phyloP scores from a whole-genome alignment of 2,113 vertebrate genomes.

The Anarhynchus alexandrinus region DNA sequence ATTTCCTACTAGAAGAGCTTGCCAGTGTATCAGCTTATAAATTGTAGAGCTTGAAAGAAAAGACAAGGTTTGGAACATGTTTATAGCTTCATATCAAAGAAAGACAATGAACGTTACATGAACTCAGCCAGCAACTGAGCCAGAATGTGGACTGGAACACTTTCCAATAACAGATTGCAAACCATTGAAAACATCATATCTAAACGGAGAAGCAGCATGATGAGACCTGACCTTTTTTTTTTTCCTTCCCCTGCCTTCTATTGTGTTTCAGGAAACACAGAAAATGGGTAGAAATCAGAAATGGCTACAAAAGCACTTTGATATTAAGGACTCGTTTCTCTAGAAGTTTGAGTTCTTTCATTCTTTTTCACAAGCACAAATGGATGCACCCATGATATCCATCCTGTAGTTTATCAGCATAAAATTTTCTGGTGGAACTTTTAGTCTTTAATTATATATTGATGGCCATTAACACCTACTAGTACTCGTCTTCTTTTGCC shows the following conservation, averaged over 20 bases:
- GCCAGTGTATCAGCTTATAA: not conserved
- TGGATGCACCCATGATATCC: not conserved
- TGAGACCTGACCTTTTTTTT: not conserved
- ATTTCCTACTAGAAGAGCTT: not conserved
- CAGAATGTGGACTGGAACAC: not conserved
- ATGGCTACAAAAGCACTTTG: not conserved
- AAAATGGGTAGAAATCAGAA: not conserved
- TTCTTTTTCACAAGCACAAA: not conserved
- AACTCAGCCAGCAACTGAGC: not conserved
- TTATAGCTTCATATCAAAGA: not conserved
- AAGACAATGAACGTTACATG: not conserved
- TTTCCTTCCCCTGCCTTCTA: not conserved
- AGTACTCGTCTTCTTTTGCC: not conserved
- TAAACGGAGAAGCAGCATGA: not conserved
- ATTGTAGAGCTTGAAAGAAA: not conserved
- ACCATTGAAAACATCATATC: not conserved
- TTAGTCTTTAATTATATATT: not conserved
- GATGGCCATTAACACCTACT: not conserved
- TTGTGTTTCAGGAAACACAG: not conserved
- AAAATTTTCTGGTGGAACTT: not conserved
- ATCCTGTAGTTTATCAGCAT: not conserved
- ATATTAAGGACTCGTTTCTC: not conserved
- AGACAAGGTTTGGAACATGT: fast-evolving
- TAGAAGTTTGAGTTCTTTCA: not conserved
- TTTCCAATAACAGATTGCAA: not conserved